Evolutionary conservation across 2,888 invertebrate genomes (phyloP), one percentile per base, ranked within the genome.

Genomic region (Zeuzera pyrina): DNA sequence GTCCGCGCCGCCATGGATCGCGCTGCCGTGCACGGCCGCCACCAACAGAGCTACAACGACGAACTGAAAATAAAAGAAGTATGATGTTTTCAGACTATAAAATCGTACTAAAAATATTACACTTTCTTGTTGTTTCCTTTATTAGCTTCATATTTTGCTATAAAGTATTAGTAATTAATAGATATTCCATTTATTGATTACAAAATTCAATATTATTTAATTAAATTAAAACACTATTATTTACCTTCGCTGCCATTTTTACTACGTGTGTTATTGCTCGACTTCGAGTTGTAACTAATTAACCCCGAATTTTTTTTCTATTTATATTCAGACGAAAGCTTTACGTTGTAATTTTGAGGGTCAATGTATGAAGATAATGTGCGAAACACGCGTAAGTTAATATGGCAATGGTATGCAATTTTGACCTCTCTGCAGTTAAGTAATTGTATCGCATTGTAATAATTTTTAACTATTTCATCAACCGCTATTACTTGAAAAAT

Each of bases 191-290:
- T n/a, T n/a, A n/a, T n/a, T n/a, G n/a, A n/a, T n/a, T n/a, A n/a
- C n/a, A n/a, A n/a, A 19, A 6, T 19, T 6, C 19, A 6, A 6
- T 19, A 19, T 6, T 6, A 19, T n/a, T n/a, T n/a, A n/a, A 24
- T 24, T 24, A 24, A 24, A 10, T n/a, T n/a, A n/a, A n/a, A 10
- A 10, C 10, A 27, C 8, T 4, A 27, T 6, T 12, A 6, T 40
- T 57, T 64, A 70, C 70, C 69, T 69, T 69, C 48, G 59, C 59
- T 49, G 66, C 63, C 69, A 69, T 71, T 50, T 37, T 44, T 33
- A 29, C n/a, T 52, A 38, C 37, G 51, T 56, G 47, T 53, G 46
- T 45, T n/a, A 13, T 45, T 43, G 43, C 42, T 54, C 51, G 49
- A 47, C 48, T 60, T 53, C 43, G 46, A 45, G 37, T 55, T 48